Base-by-base conservation (phyloP, 2,888 invertebrate genomes). In the Lycophotia porphyrea region DNA sequence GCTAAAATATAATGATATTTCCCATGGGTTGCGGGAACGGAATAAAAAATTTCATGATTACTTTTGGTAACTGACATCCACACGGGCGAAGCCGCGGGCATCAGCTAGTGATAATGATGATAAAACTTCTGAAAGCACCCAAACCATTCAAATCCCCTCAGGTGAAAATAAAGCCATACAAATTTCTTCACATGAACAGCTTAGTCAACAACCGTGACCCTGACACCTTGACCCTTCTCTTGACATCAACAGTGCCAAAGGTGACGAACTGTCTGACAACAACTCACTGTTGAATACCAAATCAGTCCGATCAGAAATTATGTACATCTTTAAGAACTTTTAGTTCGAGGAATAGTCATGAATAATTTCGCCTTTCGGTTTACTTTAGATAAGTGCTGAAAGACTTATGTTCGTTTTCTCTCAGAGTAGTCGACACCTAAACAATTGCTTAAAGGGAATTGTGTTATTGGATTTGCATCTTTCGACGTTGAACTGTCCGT, bases 321-420 rank as follows among this genome's bases (percentile, higher is more conserved):
- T 66, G 36, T 75, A 67, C 49, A 55, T 81, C 68, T 71, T 52
- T 60, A 31, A 63, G n/a, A 64, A 71, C 71, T 78, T 64, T 55
- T 34, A 55, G 24, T 78, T 71, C 18, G 34, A 52, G 18, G 15
- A 49, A 52, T 49, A 47, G 61, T 71, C 77, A 68, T 80, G 58
- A 80, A 52, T 81, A 44, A 76, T 81, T 81, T 81, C 44, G n/a
- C 0, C 3, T n/a, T 67, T 74, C 8, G 24, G 65, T 49, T 65
- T 64, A 65, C 15, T 65, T 72, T 42, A n/a, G 34, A 69, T 36
- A 55, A 77, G 61, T 44, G 42, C 36, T 69, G 36, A 34, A 58
- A 24, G 13, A 76, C 39, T 34, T 42, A 42, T 34, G 60, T 34
- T 34, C 60, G 11, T 34, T 60, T 34, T 60, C 60, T 34, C 1